phyloP scores from a whole-genome alignment of 2,888 invertebrate species.

The Chrysodeixis includens region DNA sequence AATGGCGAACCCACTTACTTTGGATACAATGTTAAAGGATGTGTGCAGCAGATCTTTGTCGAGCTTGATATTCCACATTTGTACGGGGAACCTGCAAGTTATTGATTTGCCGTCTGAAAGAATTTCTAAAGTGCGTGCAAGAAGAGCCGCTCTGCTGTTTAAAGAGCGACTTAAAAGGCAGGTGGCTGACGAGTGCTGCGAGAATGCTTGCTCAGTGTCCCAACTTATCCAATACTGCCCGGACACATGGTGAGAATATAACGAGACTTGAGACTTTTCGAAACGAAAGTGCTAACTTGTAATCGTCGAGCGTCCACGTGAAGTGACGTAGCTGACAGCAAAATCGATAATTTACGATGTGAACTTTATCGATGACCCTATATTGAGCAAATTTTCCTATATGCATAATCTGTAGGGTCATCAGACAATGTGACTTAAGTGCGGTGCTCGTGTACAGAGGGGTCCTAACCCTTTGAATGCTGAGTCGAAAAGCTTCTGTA shows the following conservation, averaged over 20 bases:
- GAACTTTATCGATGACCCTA: conserved; percentile 33
- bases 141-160: conserved; percentile 70
- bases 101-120: conserved; percentile 66
- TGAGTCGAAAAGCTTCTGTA: conserved; percentile 30
- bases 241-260: conserved; percentile 74
- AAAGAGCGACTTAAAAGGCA: conserved; percentile 71
- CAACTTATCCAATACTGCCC: conserved; percentile 82
- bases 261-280: conserved; percentile 36
- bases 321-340: conserved; percentile 25
- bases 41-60: conserved; percentile 74
- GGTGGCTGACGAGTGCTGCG: conserved; percentile 78
- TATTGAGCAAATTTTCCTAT: conserved; percentile 38
- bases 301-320: conserved; percentile 37
- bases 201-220: conserved; percentile 73
- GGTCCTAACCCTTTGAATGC: conserved; percentile 30
- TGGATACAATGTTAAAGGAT: conserved; percentile 69
- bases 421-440: conserved; percentile 39
- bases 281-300: conserved; percentile 37
- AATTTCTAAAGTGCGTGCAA: conserved; percentile 68
- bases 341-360: conserved; percentile 39
- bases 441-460: conserved; percentile 22
- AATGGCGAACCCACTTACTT: conserved; percentile 55
- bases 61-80: conserved; percentile 70
- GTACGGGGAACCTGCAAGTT: conserved; percentile 67
- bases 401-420: conserved; percentile 36